Conservation (phyloP, 2,797 vertebrate species). For the Sandelia bainsii region DNA sequence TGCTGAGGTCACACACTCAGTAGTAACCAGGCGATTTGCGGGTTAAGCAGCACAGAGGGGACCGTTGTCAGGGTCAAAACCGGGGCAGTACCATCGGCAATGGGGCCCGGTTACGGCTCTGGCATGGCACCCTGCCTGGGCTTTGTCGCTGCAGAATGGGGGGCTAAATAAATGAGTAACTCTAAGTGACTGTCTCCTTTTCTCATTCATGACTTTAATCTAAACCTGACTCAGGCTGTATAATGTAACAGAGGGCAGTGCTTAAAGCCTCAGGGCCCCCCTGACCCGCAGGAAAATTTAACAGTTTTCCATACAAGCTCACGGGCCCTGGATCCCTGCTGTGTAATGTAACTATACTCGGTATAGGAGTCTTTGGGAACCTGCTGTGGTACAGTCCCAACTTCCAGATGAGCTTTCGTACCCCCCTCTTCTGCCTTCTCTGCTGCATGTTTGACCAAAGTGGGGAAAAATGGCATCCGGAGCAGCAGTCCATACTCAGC, state of each 20-base stretch:
- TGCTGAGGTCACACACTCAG: constrained; percentile 83
- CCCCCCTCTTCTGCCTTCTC: constrained; percentile 35
- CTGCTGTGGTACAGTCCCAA: constrained; percentile 68
- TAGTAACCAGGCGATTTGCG: constrained; percentile 72
- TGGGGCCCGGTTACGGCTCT: constrained; percentile 64
- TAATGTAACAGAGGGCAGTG: constrained; percentile 68
- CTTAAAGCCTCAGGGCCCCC: constrained; percentile 56
- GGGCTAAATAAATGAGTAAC: constrained; percentile 85
- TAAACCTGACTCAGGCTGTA: constrained; percentile 77
- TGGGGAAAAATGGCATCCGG: constrained; percentile 58
- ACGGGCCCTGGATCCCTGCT: constrained; percentile 51
- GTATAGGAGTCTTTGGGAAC: constrained; percentile 57
- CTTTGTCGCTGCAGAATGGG: constrained; percentile 81
- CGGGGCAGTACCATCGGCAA: constrained; percentile 72
- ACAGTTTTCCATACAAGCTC: constrained; percentile 55
- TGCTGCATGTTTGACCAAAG: constrained; percentile 64
- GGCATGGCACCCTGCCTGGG: constrained; percentile 75
- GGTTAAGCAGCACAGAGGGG: constrained; percentile 79
- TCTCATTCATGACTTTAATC: constrained; percentile 84
- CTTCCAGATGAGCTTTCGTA: constrained; percentile 66
- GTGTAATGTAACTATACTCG: constrained; percentile 71
- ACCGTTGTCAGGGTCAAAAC: constrained; percentile 83
- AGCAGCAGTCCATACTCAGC: constrained; percentile 74
- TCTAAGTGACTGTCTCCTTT: constrained; percentile 84
- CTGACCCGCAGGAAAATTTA: constrained; percentile 66